phyloP scores from a whole-genome alignment of 2,113 vertebrate species.

The human region DNA sequence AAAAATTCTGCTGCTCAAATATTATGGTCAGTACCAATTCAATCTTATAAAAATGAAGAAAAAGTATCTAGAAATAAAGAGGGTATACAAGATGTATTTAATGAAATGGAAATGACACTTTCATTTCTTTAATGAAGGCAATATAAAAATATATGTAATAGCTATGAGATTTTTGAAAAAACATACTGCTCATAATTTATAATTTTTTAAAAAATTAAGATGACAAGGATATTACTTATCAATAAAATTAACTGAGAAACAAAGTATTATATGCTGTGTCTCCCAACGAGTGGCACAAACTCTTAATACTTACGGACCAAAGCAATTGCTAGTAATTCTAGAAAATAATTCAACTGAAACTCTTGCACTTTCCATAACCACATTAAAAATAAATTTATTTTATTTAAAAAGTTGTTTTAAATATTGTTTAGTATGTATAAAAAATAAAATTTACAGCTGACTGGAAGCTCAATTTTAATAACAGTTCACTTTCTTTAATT shows the following conservation, averaged over 20 bases:
- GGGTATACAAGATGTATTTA: not conserved
- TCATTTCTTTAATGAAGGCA: not conserved
- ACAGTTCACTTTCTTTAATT: not conserved
- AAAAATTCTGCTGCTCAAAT: not conserved
- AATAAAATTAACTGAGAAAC: not conserved
- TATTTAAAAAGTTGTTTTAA: not conserved
- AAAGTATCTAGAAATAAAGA: not conserved
- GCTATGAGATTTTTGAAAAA: not conserved
- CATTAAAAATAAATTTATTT: not conserved
- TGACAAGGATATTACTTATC: not conserved
- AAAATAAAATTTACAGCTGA: not conserved
- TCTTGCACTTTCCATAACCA: not conserved
- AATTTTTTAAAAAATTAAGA: not conserved
- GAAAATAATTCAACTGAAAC: slow-evolving; percentile 24
- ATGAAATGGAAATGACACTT: not conserved
- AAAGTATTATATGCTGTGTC: not conserved
- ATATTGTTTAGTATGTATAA: not conserved
- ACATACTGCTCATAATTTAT: not conserved
- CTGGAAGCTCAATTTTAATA: not conserved
- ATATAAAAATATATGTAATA: not conserved
- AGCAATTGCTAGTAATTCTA: not conserved
- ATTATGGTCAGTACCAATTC: not conserved
- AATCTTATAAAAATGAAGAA: not conserved
- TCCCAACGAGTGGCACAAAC: not conserved
- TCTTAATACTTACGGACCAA: not conserved